Conservation (phyloP, 2,888 invertebrate genomes). For the Meandrusa payeni region DNA sequence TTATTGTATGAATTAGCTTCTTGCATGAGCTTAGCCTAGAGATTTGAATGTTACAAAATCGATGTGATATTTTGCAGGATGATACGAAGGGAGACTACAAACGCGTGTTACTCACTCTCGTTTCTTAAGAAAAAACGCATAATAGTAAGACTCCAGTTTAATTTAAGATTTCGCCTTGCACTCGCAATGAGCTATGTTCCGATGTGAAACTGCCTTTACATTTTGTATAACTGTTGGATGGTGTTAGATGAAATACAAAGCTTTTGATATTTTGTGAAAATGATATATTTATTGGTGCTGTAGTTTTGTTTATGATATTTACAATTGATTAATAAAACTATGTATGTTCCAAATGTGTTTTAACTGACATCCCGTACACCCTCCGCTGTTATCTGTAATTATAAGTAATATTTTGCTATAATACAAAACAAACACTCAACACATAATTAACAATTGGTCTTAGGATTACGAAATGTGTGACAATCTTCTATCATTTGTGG, state of each 20-base stretch:
- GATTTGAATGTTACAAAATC: constrained; percentile 39
- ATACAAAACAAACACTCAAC: no score
- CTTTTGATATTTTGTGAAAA: constrained; percentile 78
- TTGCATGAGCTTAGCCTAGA: constrained; percentile 46
- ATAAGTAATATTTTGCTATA: no score
- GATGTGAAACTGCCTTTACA: constrained; percentile 67
- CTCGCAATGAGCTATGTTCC: constrained; percentile 44
- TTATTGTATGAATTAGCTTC: constrained; percentile 49
- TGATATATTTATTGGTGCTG: constrained; percentile 79
- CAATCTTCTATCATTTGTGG: no score
- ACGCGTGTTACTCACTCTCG: constrained; percentile 82
- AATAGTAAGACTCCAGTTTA: constrained; percentile 52
- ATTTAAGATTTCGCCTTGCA: constrained; percentile 32
- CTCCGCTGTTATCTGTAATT: constrained; percentile 70
- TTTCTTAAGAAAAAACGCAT: constrained; percentile 62
- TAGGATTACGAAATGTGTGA: no score
- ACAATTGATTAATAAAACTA: constrained; percentile 72
- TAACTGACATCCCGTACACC: constrained; percentile 68
- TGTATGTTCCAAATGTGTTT: constrained; percentile 60
- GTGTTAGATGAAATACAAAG: constrained; percentile 58
- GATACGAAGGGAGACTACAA: constrained; percentile 87
- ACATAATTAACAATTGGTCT: no score
- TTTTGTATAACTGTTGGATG: constrained; percentile 69
- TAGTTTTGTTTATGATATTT: constrained; percentile 76
- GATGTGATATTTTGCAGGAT: constrained; percentile 81